Percentiles rank a stretch among this genome's conserved stretches.
Evolutionary conservation across 2,888 invertebrate genomes (phyloP).

Genomic region (Coelogynopora nodosa): DNA sequence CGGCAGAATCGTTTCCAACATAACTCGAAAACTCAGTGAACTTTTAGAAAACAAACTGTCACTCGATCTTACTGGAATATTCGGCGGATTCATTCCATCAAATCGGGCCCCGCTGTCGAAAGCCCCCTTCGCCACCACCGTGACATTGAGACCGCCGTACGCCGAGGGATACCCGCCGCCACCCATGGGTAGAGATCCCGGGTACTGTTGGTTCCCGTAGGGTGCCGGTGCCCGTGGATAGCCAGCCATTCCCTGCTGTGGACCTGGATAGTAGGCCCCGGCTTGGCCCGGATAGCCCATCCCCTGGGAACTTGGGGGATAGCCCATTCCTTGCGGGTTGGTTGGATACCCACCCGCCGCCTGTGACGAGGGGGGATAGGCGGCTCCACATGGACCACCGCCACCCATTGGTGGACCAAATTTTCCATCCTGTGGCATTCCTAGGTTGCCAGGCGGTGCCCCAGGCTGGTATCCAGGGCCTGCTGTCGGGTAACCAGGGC

Average conservation of each 20-base stretch:
- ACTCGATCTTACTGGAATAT: slow-evolving; percentile 70
- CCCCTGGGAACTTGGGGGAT: not conserved
- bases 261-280: not conserved
- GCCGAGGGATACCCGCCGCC: too few relatives aligned
- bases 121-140: slow-evolving; percentile 62
- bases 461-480: not conserved
- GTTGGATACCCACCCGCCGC: not conserved
- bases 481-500: not conserved
- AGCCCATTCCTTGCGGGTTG: not conserved
- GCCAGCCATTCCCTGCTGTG: not conserved
- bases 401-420: not conserved
- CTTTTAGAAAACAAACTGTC: too few relatives aligned
- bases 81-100: slow-evolving; percentile 73
- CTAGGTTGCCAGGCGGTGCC: not conserved
- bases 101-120: slow-evolving; percentile 79
- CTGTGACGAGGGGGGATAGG: not conserved
- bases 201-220: not conserved
- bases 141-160: not conserved
- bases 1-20: too few relatives aligned
- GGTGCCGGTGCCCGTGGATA: not conserved
- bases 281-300: not conserved
- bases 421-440: too few relatives aligned
- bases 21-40: too few relatives aligned
- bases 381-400: not conserved
- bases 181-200: not conserved